A percentile compares a stretch with the other conserved stretches of the same genome.
These are phyloP conservation scores for Agelas oroides DNA, from an alignment of 37 sponge, comb jelly and placozoan species.

Conservation along the genomic window DNA sequence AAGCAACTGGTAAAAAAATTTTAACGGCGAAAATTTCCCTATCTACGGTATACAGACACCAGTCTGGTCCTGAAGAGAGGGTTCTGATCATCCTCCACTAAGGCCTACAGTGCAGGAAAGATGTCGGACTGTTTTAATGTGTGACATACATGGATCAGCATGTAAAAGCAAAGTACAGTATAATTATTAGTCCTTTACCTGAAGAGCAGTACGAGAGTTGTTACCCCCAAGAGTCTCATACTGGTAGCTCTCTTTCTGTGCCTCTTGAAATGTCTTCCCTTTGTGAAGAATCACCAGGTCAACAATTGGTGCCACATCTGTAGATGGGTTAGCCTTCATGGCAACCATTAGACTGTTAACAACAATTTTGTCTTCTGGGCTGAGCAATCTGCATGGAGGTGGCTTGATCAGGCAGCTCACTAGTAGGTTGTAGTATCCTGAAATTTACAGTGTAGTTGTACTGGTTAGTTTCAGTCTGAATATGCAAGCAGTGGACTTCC, in stretches of 20 bases:
- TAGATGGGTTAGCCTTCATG: not conserved
- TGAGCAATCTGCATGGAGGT: not conserved
- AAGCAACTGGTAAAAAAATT: too few relatives aligned
- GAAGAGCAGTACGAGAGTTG: constrained; percentile 9
- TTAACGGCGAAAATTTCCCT: too few relatives aligned
- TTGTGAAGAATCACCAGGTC: not conserved
- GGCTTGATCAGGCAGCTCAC: constrained; percentile 17
- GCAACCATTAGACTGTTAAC: not conserved
- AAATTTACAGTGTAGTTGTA: too few relatives aligned
- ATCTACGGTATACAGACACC: constrained; percentile 23
- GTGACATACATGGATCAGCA: too few relatives aligned
- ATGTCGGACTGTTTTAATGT: too few relatives aligned
- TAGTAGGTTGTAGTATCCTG: too few relatives aligned
- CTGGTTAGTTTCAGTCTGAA: too few relatives aligned
- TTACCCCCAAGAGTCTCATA: constrained; percentile 30
- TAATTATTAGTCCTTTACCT: not conserved
- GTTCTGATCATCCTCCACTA: not conserved
- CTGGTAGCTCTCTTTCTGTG: not conserved
- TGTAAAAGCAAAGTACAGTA: too few relatives aligned
- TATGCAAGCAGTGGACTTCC: too few relatives aligned
- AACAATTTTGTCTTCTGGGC: not conserved
- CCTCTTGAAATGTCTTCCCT: not conserved
- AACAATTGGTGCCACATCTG: constrained; percentile 8
- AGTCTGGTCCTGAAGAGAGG: not conserved
- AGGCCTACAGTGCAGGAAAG: not conserved